Percentiles rank a stretch among this genome's conserved stretches.
Evolutionary conservation across 2,888 invertebrate species (phyloP).

Genomic region (Sminthurides aquaticus): DNA sequence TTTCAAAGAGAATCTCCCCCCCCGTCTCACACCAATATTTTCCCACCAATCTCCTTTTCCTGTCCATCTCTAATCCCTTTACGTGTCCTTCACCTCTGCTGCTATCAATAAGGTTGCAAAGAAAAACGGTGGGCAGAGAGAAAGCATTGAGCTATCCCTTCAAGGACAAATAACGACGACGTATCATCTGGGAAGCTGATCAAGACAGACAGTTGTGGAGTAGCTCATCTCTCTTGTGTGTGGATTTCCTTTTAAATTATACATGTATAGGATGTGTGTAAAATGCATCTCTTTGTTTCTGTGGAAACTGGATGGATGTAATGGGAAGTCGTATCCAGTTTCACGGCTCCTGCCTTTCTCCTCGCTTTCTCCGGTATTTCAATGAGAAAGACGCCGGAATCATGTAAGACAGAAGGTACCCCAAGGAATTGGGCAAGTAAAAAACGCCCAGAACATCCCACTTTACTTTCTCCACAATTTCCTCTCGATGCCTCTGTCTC

Average conservation of each 20-base stretch:
- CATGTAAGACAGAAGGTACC: background rate
- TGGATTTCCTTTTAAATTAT: background rate
- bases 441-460: background rate
- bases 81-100: background rate
- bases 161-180: too few species aligned
- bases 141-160: too few species aligned
- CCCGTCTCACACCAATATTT: too few species aligned
- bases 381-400: background rate
- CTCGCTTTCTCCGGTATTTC: background rate
- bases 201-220: background rate
- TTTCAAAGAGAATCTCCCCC: too few species aligned
- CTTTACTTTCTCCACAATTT: too few species aligned
- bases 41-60: background rate
- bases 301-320: background rate
- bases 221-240: too few species aligned
- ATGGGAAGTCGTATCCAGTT: background rate
- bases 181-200: too few species aligned
- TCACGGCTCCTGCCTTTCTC: slow-evolving; percentile 2
- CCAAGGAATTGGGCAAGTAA: background rate
- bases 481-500: too few species aligned
- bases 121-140: too few species aligned
- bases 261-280: background rate
- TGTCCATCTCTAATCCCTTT: background rate
- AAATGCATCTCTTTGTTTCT: background rate
- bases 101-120: too few species aligned